phyloP scores from a whole-genome alignment of 2,888 invertebrate genomes.

The Spisula subtruncata region DNA sequence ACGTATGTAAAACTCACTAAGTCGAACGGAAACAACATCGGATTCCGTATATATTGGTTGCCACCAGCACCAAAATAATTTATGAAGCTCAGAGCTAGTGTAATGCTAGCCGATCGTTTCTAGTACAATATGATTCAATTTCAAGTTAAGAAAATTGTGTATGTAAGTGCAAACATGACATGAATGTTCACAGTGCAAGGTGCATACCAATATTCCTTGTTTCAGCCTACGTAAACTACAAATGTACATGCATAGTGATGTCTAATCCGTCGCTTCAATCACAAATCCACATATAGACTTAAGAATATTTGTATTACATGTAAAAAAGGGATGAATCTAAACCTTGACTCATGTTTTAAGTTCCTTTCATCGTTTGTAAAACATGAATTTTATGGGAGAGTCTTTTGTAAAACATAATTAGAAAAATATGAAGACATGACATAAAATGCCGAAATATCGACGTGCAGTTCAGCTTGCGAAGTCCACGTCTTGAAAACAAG shows the following conservation, averaged over 20 bases:
- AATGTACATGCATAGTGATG: neutral
- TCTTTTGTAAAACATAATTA: constrained; percentile 3
- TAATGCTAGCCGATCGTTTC: no score
- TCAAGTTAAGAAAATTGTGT: no score
- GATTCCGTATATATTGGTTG: no score
- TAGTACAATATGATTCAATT: no score
- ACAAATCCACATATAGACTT: neutral
- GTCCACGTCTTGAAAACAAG: neutral
- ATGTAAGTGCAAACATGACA: no score
- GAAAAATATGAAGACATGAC: constrained; percentile 5
- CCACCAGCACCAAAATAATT: no score
- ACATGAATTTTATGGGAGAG: constrained; percentile 7
- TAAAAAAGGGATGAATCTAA: neutral
- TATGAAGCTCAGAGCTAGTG: no score
- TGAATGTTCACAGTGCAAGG: neutral
- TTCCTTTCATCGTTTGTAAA: constrained; percentile 7
- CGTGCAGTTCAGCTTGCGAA: neutral
- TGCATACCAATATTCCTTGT: neutral
- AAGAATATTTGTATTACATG: neutral
- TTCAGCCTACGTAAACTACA: neutral
- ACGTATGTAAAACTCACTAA: no score
- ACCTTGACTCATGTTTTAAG: constrained; percentile 5
- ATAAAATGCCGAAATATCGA: constrained; percentile 29
- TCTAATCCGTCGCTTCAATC: neutral
- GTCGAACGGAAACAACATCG: no score